A percentile compares a stretch with the other conserved stretches of the same genome.
Conservation (phyloP, 2,888 invertebrate species). For the Erebia aethiops region DNA sequence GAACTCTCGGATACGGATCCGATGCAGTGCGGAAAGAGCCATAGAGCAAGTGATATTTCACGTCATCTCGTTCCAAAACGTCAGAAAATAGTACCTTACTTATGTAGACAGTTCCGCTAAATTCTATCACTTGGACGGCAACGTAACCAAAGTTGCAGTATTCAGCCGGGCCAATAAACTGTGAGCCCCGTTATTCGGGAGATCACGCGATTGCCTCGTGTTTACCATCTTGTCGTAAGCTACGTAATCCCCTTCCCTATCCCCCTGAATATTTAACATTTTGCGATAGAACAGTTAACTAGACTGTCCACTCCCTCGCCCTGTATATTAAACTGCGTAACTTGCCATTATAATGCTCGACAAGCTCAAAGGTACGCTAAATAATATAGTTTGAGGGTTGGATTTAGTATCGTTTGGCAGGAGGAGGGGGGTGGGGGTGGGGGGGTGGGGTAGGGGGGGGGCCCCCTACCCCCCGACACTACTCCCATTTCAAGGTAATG, state of each 20-base stretch:
- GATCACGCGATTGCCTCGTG: constrained; percentile 69
- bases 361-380: no score
- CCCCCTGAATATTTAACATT: constrained; percentile 17
- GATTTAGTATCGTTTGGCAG: no score
- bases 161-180: constrained; percentile 60
- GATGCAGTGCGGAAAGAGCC: no score
- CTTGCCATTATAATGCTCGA: not conserved
- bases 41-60: not conserved
- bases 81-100: no score
- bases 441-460: no score
- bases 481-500: no score
- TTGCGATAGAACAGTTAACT: constrained; percentile 11
- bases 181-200: constrained; percentile 60
- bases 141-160: constrained; percentile 56
- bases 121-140: constrained; percentile 34
- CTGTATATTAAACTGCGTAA: not conserved
- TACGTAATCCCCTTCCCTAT: constrained; percentile 19
- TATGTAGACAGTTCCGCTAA: constrained; percentile 18
- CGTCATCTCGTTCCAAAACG: no score
- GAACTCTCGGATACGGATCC: no score
- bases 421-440: no score
- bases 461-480: no score
- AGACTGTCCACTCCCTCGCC: not conserved
- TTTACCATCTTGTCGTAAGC: constrained; percentile 37
- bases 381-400: no score